Conservation (phyloP, 1,140 invertebrate genomes). For the Diachasma alloeum region DNA sequence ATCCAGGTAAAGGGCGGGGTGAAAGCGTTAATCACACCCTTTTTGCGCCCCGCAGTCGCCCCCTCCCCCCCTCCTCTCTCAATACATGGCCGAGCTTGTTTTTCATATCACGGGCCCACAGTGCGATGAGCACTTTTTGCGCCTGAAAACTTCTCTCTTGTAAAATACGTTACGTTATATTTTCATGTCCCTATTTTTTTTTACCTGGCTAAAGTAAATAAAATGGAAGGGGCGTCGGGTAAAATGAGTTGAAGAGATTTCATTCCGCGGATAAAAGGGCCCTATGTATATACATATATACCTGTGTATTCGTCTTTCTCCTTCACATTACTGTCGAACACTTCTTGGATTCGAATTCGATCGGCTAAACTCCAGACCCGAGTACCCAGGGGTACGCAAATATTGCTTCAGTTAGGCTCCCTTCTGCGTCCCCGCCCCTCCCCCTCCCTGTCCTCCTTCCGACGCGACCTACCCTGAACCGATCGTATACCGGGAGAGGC, state of each 20-base stretch:
- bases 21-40: background rate
- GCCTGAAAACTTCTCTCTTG: background rate
- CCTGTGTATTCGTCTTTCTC: background rate
- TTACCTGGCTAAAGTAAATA: background rate
- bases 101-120: background rate
- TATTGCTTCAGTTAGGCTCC: slow-evolving; percentile 16
- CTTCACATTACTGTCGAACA: background rate
- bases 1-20: background rate
- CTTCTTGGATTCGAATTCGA: slow-evolving; percentile 27
- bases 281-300: background rate
- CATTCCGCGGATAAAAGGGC: background rate
- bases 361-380: slow-evolving; percentile 16
- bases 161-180: background rate
- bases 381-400: slow-evolving; percentile 22
- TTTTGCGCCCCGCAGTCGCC: background rate
- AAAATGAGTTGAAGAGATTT: background rate
- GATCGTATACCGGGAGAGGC: background rate
- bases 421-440: background rate
- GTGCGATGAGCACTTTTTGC: background rate
- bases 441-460: background rate
- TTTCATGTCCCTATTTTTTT: background rate
- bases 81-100: background rate
- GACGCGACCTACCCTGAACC: background rate
- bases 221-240: background rate
- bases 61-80: too few relatives aligned